Base-by-base conservation (phyloP, 2,113 vertebrate genomes). In the Lasiurus cinereus region DNA sequence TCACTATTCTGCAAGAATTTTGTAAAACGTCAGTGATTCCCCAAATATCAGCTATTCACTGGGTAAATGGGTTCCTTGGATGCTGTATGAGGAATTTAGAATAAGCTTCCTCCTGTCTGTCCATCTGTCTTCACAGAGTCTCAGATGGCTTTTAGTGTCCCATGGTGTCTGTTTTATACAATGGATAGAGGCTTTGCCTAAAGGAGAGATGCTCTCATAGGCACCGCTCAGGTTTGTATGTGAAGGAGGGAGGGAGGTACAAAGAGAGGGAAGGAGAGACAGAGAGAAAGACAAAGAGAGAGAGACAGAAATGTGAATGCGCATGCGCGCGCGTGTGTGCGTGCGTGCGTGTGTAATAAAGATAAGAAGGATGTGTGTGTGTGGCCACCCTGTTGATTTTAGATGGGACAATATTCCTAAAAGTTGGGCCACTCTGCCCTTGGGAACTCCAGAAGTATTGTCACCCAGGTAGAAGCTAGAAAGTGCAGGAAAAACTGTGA, bases 1-100 rank as follows among this genome's bases (percentile, higher is more conserved):
- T 88, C 50, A 83, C 31, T 90, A 62, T 95, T 69, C 54, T 67
- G 13, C 67, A 66, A 43, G 39, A 92, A 39, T 31, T 50, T 92
- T 82, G 12, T 88, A 36, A 84, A 77, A 36, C 4, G 70, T 90
- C 16, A 84, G 24, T 70, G 74, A 48, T 90, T 88, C 67, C 59
- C 50, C 84, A 93, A 2, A 70, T 43, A 48, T 87, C 46, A 52
- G 50, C 50, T 22, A 24, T 46, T 80, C 52, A 21, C 6, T 52
- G 73, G 16, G 67, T n/a, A 72, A 67, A 33, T 22, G 13, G 29
- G 77, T 92, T 94, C 52, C 73, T 72, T 94, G 50, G 24, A 78
- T n/a, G 66, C 64, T 62, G 0, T 48, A 13, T 73, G 46, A 90
- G n/a, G 39, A 33, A 48, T 33, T 92, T 67, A 89, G n/a, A 78